Evolutionary conservation across 2,888 invertebrate species (phyloP), one percentile per base, ranked within the genome.

Genomic region (Andrena bucephala): DNA sequence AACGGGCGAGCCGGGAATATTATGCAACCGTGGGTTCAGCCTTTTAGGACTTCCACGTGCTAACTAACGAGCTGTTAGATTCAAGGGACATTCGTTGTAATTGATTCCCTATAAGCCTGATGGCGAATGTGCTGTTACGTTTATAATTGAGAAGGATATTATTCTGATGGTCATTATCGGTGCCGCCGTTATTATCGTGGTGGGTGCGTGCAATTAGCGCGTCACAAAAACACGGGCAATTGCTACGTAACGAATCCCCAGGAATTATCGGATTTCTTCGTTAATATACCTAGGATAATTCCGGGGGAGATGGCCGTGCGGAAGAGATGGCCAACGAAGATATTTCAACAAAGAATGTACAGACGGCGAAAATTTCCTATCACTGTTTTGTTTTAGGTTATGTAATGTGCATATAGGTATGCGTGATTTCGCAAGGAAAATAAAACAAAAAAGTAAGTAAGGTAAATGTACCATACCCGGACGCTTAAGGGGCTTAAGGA

Each of bases 81-180:
- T 24, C 42, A 5, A 50, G 7, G n/a, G 42, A 4, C 29, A 48
- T 52, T 75, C 29, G 48, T 63, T 63, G 62, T 29, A 54, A 76
- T 60, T 10, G 13, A 10, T 63, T 71, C 42, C 27, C 54, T 71
- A 42, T 20, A 42, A 42, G 42, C 42, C 42, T 42, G 42, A 42
- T 16, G 54, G 3, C 48, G 20, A 5, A 33, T 10, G 29, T 2
- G 24, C 59, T 65, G 73, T 66, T 48, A 59, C 57, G 13, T 10
- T 59, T 16, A 33, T 77, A 77, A 77, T 77, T 77, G 65, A 65
- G 36, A 65, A 60, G 33, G 65, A 52, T 77, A 60, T 60, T 52
- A 60, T 20, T 57, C 27, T 33, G 65, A 27, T 77, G 66, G 66
- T 60, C 33, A 74, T 74, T 52, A 36, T 73, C 63, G 71, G 36